Percentiles rank a stretch among this genome's conserved stretches.
Conservation (phyloP, 2,888 invertebrate genomes). For the Dryocosmus kuriphilus region DNA sequence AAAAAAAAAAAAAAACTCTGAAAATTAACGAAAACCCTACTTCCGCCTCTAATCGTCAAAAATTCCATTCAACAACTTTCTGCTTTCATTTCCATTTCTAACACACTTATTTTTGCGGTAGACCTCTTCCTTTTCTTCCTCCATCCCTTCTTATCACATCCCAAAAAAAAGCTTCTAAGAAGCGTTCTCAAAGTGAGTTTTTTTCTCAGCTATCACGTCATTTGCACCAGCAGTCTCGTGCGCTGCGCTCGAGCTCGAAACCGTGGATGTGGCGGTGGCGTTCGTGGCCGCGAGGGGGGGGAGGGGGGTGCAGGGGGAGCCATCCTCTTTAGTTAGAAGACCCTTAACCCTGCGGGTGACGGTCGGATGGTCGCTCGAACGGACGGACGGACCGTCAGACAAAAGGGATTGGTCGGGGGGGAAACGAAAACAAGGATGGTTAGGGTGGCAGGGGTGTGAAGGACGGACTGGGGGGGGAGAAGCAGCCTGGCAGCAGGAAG, state of each 20-base stretch:
- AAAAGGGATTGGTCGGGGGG: constrained; percentile 69
- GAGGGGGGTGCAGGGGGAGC: constrained; percentile 54
- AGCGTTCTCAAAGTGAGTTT: constrained; percentile 12
- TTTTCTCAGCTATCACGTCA: constrained; percentile 33
- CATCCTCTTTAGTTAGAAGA: constrained; percentile 74
- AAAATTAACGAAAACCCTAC: too few relatives aligned
- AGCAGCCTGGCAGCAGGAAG: constrained; percentile 74
- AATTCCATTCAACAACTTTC: too few relatives aligned
- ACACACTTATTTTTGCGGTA: not conserved
- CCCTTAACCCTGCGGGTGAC: constrained; percentile 77
- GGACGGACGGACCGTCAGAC: constrained; percentile 64
- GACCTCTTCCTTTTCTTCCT: constrained; percentile 8
- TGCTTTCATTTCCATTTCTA: too few relatives aligned
- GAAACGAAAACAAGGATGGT: constrained; percentile 16
- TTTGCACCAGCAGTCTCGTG: constrained; percentile 32
- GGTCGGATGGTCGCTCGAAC: constrained; percentile 69
- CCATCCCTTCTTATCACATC: constrained; percentile 14
- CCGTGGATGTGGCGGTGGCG: constrained; percentile 38
- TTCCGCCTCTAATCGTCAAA: too few relatives aligned
- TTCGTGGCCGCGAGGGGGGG: constrained; percentile 22
- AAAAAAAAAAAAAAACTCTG: too few relatives aligned
- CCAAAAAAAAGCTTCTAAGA: not conserved
- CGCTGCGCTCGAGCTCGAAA: constrained; percentile 23
- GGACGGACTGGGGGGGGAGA: too few relatives aligned
- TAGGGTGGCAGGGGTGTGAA: constrained; percentile 50